Evolutionary conservation across 2,113 vertebrate genomes (phyloP).

Genomic region (Podocnemis expansa): DNA sequence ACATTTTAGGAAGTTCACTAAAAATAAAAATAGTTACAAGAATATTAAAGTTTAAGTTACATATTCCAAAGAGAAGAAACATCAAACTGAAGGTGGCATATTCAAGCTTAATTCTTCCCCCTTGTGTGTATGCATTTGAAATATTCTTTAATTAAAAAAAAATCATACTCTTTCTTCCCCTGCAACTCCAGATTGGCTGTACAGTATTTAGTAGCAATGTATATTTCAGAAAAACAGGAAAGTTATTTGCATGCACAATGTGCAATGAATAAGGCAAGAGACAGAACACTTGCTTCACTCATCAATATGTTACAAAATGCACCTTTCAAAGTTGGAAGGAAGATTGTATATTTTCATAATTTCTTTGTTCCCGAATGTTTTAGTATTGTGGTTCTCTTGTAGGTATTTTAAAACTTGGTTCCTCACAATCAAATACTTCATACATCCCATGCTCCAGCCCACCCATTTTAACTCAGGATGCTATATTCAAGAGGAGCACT

Average conservation of each 20-base stretch:
- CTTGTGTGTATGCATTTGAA: background rate
- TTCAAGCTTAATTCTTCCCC: background rate
- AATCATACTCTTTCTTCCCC: background rate
- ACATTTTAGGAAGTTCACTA: background rate
- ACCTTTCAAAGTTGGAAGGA: background rate
- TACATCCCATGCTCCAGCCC: too few species aligned
- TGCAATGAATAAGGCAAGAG: background rate
- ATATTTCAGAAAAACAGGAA: background rate
- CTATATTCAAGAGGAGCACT: too few species aligned
- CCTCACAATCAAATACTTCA: too few species aligned
- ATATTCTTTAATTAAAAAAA: background rate
- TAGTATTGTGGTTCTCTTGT: too few species aligned
- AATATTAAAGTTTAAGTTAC: background rate
- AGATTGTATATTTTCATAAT: background rate
- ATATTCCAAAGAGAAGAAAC: background rate
- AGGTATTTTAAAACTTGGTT: too few species aligned
- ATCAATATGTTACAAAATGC: background rate
- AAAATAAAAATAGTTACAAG: too few species aligned
- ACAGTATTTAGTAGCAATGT: background rate
- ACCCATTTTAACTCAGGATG: too few species aligned
- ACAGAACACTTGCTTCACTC: background rate
- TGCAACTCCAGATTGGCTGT: background rate
- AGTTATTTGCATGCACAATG: background rate
- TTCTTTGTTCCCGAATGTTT: too few species aligned
- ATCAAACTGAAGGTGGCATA: background rate